Evolutionary conservation across 1,140 invertebrate species (phyloP).

Genomic region (Ylistrum balloti): DNA sequence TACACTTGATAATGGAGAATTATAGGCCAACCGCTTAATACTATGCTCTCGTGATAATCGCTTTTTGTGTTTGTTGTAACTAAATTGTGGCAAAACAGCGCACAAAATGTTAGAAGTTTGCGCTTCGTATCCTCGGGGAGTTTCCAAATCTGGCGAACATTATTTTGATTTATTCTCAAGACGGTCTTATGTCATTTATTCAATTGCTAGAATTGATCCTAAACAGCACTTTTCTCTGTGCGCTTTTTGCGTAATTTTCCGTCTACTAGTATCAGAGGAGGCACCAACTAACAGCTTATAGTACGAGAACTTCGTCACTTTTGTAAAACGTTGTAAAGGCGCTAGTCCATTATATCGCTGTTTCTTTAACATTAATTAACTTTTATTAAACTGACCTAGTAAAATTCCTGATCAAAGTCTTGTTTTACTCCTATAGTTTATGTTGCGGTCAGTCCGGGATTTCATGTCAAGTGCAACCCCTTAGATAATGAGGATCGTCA

Average conservation of each 20-base stretch:
- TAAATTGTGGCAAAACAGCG: slow-evolving; percentile 33
- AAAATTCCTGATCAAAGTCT: no score
- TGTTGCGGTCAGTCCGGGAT: no score
- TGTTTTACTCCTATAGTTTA: no score
- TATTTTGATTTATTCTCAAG: slow-evolving; percentile 30
- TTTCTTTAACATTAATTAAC: no score
- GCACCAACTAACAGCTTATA: not conserved
- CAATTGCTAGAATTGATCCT: not conserved
- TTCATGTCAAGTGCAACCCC: no score
- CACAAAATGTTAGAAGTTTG: slow-evolving; percentile 20
- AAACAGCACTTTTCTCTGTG: not conserved
- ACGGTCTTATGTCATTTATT: slow-evolving; percentile 2
- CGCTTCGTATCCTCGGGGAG: slow-evolving; percentile 23
- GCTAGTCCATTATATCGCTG: not conserved
- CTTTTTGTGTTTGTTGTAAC: slow-evolving; percentile 39
- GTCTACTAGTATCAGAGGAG: slow-evolving; percentile 9
- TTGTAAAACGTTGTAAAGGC: no score
- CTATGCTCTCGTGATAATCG: not conserved
- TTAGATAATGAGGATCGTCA: no score
- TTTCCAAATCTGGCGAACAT: slow-evolving; percentile 38
- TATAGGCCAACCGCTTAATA: not conserved
- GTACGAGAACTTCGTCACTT: no score
- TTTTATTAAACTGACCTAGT: no score
- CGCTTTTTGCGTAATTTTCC: not conserved
- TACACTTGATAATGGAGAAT: slow-evolving; percentile 35